phyloP scores from a whole-genome alignment of 2,797 vertebrate species.

The Champsocephalus esox region DNA sequence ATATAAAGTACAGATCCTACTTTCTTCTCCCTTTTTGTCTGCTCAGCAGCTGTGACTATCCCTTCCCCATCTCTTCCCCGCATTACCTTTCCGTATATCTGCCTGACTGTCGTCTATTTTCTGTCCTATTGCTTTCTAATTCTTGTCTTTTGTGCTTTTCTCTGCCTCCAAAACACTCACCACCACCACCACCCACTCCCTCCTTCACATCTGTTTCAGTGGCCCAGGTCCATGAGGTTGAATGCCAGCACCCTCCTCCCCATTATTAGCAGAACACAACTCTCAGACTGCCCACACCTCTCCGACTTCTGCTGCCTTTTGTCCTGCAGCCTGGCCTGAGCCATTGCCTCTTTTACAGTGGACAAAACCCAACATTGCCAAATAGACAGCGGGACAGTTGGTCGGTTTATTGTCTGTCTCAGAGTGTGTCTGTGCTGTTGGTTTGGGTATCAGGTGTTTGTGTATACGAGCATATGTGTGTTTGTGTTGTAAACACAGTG shows the following conservation, averaged over 20 bases:
- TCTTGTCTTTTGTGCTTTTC: conserved; percentile 48
- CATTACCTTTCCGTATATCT: conserved; percentile 56
- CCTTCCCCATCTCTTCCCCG: conserved; percentile 20
- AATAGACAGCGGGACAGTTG: conserved; percentile 75
- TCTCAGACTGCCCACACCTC: conserved; percentile 61
- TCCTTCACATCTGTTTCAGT: conserved; percentile 80
- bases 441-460: conserved; percentile 41
- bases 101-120: conserved; percentile 54
- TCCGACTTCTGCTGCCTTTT: conserved; percentile 78
- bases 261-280: conserved; percentile 75
- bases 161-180: conserved; percentile 44
- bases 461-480: conserved; percentile 46
- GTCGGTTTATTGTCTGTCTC: conserved; percentile 65
- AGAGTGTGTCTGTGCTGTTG: conserved; percentile 45
- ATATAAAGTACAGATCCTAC: conserved; percentile 20
- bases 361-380: conserved; percentile 64
- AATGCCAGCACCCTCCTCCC: conserved; percentile 78
- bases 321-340: conserved; percentile 54
- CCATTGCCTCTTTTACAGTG: conserved; percentile 52
- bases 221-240: conserved; percentile 70
- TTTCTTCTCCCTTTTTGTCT: conserved; percentile 39
- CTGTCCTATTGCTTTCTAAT: conserved; percentile 53
- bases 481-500: conserved; percentile 21
- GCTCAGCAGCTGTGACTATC: conserved; percentile 53
- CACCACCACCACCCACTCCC: conserved; percentile 29